Conservation (phyloP, 2,113 vertebrate species). For the Neolamprologus falcicula region DNA sequence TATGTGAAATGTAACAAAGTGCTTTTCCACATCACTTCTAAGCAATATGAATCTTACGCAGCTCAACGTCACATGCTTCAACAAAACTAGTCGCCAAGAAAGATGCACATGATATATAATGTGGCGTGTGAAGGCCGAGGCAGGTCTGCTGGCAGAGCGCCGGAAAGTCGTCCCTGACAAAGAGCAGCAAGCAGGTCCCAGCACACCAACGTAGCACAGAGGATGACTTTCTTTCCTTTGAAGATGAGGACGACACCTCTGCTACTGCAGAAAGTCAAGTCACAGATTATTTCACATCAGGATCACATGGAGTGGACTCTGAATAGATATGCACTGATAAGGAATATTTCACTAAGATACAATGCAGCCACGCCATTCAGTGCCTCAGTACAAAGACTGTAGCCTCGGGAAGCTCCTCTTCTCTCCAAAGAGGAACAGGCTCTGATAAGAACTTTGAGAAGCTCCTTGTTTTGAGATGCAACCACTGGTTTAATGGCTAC, state of each 20-base stretch:
- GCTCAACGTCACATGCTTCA: background rate
- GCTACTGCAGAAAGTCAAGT: background rate
- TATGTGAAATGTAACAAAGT: background rate
- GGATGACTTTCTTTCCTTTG: background rate
- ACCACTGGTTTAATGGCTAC: background rate
- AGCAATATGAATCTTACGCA: rapidly evolving
- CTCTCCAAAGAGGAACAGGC: background rate
- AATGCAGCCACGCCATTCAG: background rate
- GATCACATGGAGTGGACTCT: background rate
- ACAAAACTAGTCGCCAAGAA: background rate
- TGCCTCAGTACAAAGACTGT: background rate
- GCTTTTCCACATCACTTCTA: background rate
- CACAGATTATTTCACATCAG: background rate
- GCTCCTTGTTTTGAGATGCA: background rate
- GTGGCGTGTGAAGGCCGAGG: background rate
- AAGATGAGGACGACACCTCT: background rate
- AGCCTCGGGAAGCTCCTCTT: background rate
- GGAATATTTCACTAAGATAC: background rate
- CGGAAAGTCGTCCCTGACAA: background rate
- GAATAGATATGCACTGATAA: background rate
- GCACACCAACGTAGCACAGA: background rate
- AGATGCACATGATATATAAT: background rate
- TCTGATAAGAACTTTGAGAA: background rate
- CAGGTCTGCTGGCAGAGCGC: background rate
- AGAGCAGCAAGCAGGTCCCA: background rate